Evolutionary conservation across 2,113 vertebrate genomes (phyloP).

Genomic region (Caretta caretta): DNA sequence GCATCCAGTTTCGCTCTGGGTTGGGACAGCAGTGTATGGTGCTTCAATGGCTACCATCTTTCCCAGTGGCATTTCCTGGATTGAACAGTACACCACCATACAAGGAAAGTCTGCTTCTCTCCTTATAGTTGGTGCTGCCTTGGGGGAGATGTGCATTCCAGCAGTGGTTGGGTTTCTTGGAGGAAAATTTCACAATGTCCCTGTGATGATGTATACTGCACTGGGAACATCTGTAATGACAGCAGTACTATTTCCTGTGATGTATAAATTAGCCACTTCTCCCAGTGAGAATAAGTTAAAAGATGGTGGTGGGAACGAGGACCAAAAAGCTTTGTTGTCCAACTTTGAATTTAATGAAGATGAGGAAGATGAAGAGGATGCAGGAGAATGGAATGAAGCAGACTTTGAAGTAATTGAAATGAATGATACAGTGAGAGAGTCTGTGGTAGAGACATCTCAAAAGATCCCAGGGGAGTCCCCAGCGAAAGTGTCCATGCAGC

Average conservation of each 20-base stretch:
- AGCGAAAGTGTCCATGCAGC: background rate
- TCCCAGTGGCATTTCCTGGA: conserved; percentile 94
- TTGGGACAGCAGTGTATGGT: conserved; percentile 84
- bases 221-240: conserved; percentile 81
- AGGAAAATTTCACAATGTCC: conserved; percentile 74
- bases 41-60: conserved; percentile 92
- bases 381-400: conserved; percentile 84
- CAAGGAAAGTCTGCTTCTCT: conserved; percentile 82
- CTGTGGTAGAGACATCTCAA: conserved; percentile 58
- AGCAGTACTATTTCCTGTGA: conserved; percentile 88
- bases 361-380: conserved; percentile 74
- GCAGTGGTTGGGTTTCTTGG: conserved; percentile 84
- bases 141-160: conserved; percentile 95
- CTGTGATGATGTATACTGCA: conserved; percentile 86
- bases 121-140: conserved; percentile 89
- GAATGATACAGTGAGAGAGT: conserved; percentile 77
- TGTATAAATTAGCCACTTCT: conserved; percentile 87
- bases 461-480: conserved; percentile 8
- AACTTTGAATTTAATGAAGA: conserved; percentile 79
- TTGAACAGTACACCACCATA: conserved; percentile 92
- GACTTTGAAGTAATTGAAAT: conserved; percentile 93
- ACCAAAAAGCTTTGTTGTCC: conserved; percentile 83
- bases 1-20: conserved; percentile 81
- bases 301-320: conserved; percentile 76
- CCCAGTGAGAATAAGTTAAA: conserved; percentile 32